Base-by-base conservation (phyloP, 2,888 invertebrate species). In the Neoascia interrupta region DNA sequence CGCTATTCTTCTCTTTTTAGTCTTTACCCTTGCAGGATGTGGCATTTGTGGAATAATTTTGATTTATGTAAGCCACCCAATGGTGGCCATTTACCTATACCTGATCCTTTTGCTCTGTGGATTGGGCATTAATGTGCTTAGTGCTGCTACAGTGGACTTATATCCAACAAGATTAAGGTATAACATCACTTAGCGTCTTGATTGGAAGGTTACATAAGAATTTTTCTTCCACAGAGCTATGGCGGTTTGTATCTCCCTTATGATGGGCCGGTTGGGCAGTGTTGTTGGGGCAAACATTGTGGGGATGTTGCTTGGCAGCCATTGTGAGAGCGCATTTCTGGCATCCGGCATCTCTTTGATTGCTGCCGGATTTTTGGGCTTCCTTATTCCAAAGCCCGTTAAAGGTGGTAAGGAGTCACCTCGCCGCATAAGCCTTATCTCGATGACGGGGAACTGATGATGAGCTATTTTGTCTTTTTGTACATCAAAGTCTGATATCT, bases 171-270 rank as follows among this genome's bases (percentile, higher is more conserved):
- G 85, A 47, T 82, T 87, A 45, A 85, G 87, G 87, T 87, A 82
- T 49, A 36, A n/a, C 2, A 15, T 51, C 5, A 18, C 34, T 11
- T 8, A 37, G 13, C 8, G 3, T 6, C 31, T 31, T 26, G 26
- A 31, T 31, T 31, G 3, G n/a, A 18, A 11, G 8, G 45, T 21
- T 39, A 5, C 6, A 11, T 4, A 15, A 21, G 5, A 11, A 19
- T 13, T 11, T n/a, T 11, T 16, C 61, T 21, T 18, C 28, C 15
- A 3, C 56, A 87, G 90, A 81, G 91, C 89, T 13, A 90, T 90
- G 90, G 90, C 90, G 15, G 83, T 91, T 49, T 90, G 90, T 28
- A 89, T 91, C 63, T 90, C 90, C 0, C 83, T 90, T 2, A 90
- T 90, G 90, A 88, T 90, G 83, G 91, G 91, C 11, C 86, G 90